Evolutionary conservation across 2,888 invertebrate genomes (phyloP).

Genomic region (Lepidochrysops patricia): DNA sequence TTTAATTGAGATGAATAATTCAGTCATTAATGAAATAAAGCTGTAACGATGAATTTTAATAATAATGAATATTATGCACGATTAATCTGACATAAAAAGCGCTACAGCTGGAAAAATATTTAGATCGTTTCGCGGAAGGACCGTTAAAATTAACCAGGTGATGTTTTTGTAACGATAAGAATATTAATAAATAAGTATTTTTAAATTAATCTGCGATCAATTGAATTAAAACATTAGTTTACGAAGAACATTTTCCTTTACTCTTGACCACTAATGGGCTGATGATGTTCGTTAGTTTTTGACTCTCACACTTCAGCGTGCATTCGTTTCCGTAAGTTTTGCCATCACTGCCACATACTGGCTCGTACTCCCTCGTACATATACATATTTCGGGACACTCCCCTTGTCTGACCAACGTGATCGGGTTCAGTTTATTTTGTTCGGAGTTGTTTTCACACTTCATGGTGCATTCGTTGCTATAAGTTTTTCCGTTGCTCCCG

Average conservation of each 20-base stretch:
- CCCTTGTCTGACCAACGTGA: background rate
- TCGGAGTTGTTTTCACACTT: constrained; percentile 19
- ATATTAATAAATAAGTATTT: too few species aligned
- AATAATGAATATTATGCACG: background rate
- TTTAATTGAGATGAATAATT: background rate
- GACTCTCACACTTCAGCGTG: constrained; percentile 31
- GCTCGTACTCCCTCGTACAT: constrained; percentile 18
- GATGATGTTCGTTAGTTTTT: constrained; percentile 19
- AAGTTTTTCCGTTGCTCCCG: constrained; percentile 25
- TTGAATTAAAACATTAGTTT: too few species aligned
- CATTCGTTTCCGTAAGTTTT: constrained; percentile 34
- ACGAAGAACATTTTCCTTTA: constrained; percentile 18
- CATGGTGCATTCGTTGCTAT: constrained; percentile 23
- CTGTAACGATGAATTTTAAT: background rate
- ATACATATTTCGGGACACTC: constrained; percentile 14
- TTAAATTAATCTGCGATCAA: too few species aligned
- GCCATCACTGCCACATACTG: constrained; percentile 32
- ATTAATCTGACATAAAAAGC: background rate
- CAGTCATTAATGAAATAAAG: background rate
- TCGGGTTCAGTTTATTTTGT: constrained; percentile 6
- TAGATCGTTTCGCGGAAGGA: too few species aligned
- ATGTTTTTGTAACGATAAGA: too few species aligned
- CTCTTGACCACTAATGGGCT: constrained; percentile 10
- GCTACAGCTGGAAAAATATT: background rate
- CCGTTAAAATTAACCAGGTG: too few species aligned